Evolutionary conservation across 2,888 invertebrate species (phyloP), one percentile per base, ranked within the genome.

Genomic region (Allophyes oxyacanthae): DNA sequence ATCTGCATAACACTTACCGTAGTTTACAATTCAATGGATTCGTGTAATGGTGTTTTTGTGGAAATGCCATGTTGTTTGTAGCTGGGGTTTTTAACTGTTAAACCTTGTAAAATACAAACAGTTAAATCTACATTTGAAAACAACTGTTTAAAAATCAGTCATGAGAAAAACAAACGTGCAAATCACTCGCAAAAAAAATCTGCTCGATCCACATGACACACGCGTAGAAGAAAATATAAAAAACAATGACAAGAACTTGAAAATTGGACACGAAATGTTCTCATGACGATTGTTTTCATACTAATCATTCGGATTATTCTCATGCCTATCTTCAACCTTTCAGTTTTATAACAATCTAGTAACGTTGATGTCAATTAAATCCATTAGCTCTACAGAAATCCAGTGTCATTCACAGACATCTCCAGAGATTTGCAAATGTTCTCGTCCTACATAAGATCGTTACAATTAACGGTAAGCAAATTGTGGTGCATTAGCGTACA

Each of bases 401-500:
- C 6, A 36, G 26, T 14, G 42, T 32, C 28, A 57, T 15, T 38
- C 41, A 42, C 20, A 63, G 37, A 56, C 28, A 43, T 30, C 33
- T 64, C 53, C 45, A 34, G 2, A 58, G 45, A 66, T 64, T 52
- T 14, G 56, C 20, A 26, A 20, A 28, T 34, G 10, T 50, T 71
- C 69, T 36, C 60, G 49, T 64, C 42, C 56, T 41, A 61, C 67
- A 58, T 59, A 52, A 30, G 25, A 40, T 53, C 11, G 42, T 43
- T 40, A 66, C 42, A 57, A 61, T 61, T 41, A 64, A 67, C 68
- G 43, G 68, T 57, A 67, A 54, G 55, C 50, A 67, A 57, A 63
- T 56, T 60, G 49, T 58, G 32, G 53, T 45, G 53, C 51, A 61
- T 69, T 71, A 68, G 59, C 43, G 48, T 28, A 51, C 48, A 30